phyloP scores from a whole-genome alignment of 2,888 invertebrate species.

The Phrixothrix hirtus region DNA sequence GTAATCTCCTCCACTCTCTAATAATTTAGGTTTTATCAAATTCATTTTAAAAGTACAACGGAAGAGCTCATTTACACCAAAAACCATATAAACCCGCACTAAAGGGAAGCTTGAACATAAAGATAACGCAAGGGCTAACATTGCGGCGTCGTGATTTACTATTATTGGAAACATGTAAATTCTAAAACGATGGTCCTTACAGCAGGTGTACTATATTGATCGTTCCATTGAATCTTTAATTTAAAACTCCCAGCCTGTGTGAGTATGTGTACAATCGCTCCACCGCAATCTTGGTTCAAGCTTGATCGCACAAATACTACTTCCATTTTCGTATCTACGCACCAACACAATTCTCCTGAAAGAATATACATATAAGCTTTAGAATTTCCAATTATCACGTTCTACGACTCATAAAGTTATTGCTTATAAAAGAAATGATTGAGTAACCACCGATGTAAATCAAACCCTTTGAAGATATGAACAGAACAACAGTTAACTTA shows the following conservation, averaged over 20 bases:
- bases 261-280: conserved; percentile 42
- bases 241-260: conserved; percentile 33
- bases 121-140: conserved; percentile 40
- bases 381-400: conserved; percentile 22
- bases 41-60: conserved; percentile 22
- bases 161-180: conserved; percentile 46
- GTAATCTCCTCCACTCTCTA: conserved; percentile 12
- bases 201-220: conserved; percentile 38
- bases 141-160: conserved; percentile 42
- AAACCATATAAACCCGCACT: conserved; percentile 36
- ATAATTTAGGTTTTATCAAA: conserved; percentile 24
- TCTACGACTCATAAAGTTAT: conserved; percentile 25
- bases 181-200: conserved; percentile 38
- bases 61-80: conserved; percentile 29
- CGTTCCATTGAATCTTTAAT: conserved; percentile 34
- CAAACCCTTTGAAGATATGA: conserved; percentile 3
- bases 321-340: conserved; percentile 27
- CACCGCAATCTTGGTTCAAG: conserved; percentile 39
- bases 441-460: conserved; percentile 20
- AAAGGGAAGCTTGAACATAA: conserved; percentile 35
- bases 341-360: conserved; percentile 21
- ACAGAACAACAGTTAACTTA: not conserved
- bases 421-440: conserved; percentile 22
- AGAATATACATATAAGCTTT: conserved; percentile 24
- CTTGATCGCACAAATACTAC: conserved; percentile 28